Evolutionary conservation across 2,797 vertebrate genomes (phyloP), one percentile per base, ranked within the genome.

Genomic region (Hydrocynus forskahlii): DNA sequence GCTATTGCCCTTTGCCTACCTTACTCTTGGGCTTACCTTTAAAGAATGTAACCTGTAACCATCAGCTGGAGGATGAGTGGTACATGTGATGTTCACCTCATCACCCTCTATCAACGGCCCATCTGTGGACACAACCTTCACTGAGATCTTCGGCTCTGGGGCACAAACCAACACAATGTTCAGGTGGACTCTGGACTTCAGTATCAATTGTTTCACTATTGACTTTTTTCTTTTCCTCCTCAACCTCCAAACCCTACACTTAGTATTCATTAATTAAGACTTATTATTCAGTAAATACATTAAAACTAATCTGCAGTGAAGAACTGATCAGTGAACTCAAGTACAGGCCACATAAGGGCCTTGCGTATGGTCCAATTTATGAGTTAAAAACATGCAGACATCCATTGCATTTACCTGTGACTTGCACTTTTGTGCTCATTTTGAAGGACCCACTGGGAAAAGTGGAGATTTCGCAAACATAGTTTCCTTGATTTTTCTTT

Each of bases 371-470:
- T 45, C 6, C 5, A 1, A 45, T 45, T 50, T 8, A 13, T 50
- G 48, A 13, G 2, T 5, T 50, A 25, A 52, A 84, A 60, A 79
- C n/a, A 17, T 23, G 59, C 59, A 45, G 23, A n/a, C 23, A n/a
- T 7, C 4, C 13, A 45, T 50, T 13, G 16, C 12, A 40, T 62
- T 69, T 84, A 93, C 93, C 93, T 92, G 85, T 90, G 45, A 94
- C 83, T 43, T 69, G 43, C 0, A 95, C 73, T 59, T 81, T 63
- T 7, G 80, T 91, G 62, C 40, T n/a, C 0, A 0, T 43, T 29
- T 1, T 79, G 13, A 82, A 19, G 54, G 59, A 40, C 35, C 92
- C 92, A 0, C 0, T 0, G 40, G 91, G 92, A 85, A 79, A 94
- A 0, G 43, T 78, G 12, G 78, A 0, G 0, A 91, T 40, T 0